Evolutionary conservation across 2,113 vertebrate species (phyloP).

Genomic region (Misgurnus anguillicaudatus): DNA sequence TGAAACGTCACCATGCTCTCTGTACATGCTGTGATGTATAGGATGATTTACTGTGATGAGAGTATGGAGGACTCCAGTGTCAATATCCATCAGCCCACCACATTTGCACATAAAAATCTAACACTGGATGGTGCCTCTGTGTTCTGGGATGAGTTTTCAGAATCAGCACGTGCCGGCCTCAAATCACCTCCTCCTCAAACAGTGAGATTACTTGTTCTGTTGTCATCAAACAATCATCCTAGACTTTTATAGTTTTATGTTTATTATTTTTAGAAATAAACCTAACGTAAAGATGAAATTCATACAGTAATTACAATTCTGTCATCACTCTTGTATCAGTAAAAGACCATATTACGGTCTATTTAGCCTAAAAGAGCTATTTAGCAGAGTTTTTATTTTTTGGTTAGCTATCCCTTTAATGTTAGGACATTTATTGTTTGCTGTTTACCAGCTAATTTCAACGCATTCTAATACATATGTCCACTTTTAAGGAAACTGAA

Average conservation of each 20-base stretch:
- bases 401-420: too few relatives aligned
- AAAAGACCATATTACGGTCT: too few relatives aligned
- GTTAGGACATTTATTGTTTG: neutral
- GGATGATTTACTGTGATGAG: slow-evolving; percentile 93
- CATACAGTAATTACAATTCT: too few relatives aligned
- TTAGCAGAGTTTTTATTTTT: too few relatives aligned
- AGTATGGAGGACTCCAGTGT: slow-evolving; percentile 85
- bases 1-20: neutral
- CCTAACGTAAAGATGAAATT: too few relatives aligned
- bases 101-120: slow-evolving; percentile 92
- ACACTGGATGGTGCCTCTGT: slow-evolving; percentile 88
- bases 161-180: slow-evolving; percentile 82
- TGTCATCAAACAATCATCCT: neutral
- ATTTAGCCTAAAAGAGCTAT: too few relatives aligned
- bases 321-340: too few relatives aligned
- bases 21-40: slow-evolving; percentile 63
- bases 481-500: slow-evolving; percentile 84
- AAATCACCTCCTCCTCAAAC: slow-evolving; percentile 84
- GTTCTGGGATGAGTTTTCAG: slow-evolving; percentile 96
- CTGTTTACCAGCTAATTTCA: slow-evolving; percentile 38
- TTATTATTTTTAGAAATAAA: neutral
- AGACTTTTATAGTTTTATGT: neutral
- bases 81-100: slow-evolving; percentile 92
- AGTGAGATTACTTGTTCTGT: slow-evolving; percentile 71
- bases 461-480: neutral